Percentiles rank a stretch among this genome's conserved stretches.
Evolutionary conservation across 2,113 vertebrate genomes (phyloP).

Genomic region (Microtus oregoni): DNA sequence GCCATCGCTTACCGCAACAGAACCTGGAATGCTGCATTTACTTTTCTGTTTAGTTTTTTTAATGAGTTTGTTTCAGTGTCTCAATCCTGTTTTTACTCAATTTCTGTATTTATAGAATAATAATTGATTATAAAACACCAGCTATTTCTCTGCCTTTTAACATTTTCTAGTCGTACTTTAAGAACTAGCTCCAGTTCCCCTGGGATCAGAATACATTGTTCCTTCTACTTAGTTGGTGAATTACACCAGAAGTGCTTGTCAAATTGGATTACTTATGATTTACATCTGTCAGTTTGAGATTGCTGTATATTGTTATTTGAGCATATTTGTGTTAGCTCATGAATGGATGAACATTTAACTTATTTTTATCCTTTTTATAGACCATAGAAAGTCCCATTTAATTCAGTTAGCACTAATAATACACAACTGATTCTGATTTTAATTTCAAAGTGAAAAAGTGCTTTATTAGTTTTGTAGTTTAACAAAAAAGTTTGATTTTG

Average conservation of each 20-base stretch:
- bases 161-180: not conserved
- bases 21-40: not conserved
- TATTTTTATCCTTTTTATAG: not conserved
- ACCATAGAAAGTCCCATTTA: not conserved
- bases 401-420: not conserved
- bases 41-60: slow-evolving; percentile 43
- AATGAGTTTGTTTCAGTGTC: slow-evolving; percentile 33
- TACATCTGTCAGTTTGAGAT: slow-evolving; percentile 38
- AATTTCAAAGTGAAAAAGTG: slow-evolving; percentile 36
- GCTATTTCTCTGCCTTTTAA: not conserved
- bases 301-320: slow-evolving; percentile 18
- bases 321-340: not conserved
- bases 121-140: slow-evolving; percentile 21
- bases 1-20: no score
- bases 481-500: slow-evolving; percentile 47
- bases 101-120: slow-evolving; percentile 1
- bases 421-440: slow-evolving; percentile 50
- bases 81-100: slow-evolving; percentile 5
- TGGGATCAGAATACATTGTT: slow-evolving; percentile 10
- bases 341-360: not conserved
- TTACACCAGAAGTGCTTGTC: not conserved
- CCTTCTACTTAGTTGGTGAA: not conserved
- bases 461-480: not conserved
- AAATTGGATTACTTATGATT: not conserved
- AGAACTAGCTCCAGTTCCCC: not conserved